phyloP scores from a whole-genome alignment of 2,888 invertebrate species.

The Creontiades dilutus region DNA sequence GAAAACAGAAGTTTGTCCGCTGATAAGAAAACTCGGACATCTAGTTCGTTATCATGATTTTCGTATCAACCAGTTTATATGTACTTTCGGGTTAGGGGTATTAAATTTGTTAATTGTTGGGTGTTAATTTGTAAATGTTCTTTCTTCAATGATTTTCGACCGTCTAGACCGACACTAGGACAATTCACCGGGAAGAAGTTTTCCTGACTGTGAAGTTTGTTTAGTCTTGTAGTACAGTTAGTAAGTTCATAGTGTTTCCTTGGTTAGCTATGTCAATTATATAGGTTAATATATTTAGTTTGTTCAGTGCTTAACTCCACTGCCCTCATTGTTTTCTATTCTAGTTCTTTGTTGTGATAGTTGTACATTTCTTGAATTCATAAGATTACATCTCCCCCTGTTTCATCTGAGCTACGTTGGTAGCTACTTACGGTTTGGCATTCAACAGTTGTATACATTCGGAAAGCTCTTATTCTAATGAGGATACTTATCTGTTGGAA shows the following conservation, averaged over 20 bases:
- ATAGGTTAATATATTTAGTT: constrained; percentile 28
- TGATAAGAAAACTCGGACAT: too few species aligned
- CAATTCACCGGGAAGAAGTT: too few species aligned
- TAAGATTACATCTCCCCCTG: too few species aligned
- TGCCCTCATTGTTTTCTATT: background rate
- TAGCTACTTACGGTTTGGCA: too few species aligned
- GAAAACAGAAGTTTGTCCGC: too few species aligned
- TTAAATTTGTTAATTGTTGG: background rate
- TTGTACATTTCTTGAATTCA: too few species aligned
- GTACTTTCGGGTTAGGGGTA: background rate
- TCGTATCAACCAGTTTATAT: constrained; percentile 21
- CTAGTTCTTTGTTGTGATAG: background rate
- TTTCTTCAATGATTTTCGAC: background rate
- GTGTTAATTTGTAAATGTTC: background rate
- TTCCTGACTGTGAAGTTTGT: background rate
- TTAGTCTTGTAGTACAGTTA: background rate
- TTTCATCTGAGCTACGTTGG: too few species aligned
- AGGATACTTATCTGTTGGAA: too few species aligned
- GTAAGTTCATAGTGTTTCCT: background rate
- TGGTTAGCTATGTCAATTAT: background rate
- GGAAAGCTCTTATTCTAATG: too few species aligned
- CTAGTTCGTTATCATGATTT: constrained; percentile 11
- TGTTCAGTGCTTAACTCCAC: background rate
- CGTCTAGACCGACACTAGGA: too few species aligned
- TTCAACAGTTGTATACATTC: too few species aligned